Conservation (phyloP, 2,888 invertebrate species). For the Orgyia antiqua region DNA sequence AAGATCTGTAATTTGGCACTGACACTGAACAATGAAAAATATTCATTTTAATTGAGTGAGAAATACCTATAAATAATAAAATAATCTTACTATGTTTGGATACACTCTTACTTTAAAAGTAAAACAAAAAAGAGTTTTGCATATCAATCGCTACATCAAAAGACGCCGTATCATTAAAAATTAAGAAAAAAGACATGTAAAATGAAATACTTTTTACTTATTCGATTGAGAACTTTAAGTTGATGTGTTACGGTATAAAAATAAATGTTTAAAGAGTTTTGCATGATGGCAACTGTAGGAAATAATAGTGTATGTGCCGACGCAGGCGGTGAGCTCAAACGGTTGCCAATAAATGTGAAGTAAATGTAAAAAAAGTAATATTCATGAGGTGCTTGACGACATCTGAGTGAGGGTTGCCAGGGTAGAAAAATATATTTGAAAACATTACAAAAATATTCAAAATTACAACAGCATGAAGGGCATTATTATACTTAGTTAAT, state of each 20-base stretch:
- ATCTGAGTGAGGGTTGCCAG: constrained; percentile 28
- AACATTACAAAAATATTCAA: too few species aligned
- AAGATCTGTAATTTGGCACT: too few species aligned
- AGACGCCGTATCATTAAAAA: constrained; percentile 54
- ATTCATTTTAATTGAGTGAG: neutral
- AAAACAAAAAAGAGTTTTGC: constrained; percentile 59
- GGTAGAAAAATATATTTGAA: neutral
- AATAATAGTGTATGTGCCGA: constrained; percentile 37
- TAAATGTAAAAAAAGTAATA: constrained; percentile 57
- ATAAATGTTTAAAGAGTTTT: constrained; percentile 10
- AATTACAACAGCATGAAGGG: too few species aligned
- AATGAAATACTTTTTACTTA: constrained; percentile 10
- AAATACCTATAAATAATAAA: too few species aligned
- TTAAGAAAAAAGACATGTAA: constrained; percentile 31
- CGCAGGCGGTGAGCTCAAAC: constrained; percentile 55
- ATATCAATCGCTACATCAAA: constrained; percentile 69
- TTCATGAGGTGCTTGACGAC: constrained; percentile 54
- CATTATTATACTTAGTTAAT: too few species aligned
- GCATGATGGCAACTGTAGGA: constrained; percentile 21
- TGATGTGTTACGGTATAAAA: constrained; percentile 11
- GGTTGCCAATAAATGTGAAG: constrained; percentile 54
- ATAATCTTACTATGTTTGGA: constrained; percentile 6
- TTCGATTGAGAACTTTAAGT: constrained; percentile 11
- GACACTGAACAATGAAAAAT: too few species aligned
- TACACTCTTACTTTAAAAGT: constrained; percentile 30